These are phyloP conservation scores for Drosophila cardini DNA, from an alignment of 1,140 invertebrate genomes.

Conservation along the genomic window DNA sequence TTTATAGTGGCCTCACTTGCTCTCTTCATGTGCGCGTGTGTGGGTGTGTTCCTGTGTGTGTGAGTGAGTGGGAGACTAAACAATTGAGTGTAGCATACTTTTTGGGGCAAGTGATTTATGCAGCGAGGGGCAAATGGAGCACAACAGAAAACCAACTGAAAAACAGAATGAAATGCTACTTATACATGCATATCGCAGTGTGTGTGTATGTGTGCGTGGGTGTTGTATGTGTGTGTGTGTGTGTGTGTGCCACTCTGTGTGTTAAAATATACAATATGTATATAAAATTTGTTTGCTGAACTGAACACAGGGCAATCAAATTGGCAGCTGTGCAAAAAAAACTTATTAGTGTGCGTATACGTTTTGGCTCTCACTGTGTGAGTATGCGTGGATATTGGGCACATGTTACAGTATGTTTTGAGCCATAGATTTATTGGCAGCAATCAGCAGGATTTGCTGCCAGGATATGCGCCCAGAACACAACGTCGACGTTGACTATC, in stretches of 20 bases:
- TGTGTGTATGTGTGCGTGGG: slow-evolving; percentile 4
- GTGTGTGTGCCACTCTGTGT: slow-evolving; percentile 5
- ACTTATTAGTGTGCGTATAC: slow-evolving; percentile 56
- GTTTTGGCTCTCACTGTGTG: slow-evolving; percentile 28
- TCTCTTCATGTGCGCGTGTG: neutral
- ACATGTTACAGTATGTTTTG: slow-evolving; percentile 64
- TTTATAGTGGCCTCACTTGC: slow-evolving; percentile 46
- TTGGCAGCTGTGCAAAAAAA: neutral
- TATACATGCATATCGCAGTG: slow-evolving; percentile 67
- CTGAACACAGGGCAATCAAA: slow-evolving; percentile 43
- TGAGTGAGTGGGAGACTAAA: slow-evolving; percentile 20
- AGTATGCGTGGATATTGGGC: slow-evolving; percentile 10
- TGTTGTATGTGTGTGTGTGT: slow-evolving; percentile 14
- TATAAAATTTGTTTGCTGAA: slow-evolving; percentile 37
- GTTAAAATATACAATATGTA: slow-evolving; percentile 31
- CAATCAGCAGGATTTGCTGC: slow-evolving; percentile 75
- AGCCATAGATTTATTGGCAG: slow-evolving; percentile 78
- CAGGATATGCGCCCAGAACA: slow-evolving; percentile 20
- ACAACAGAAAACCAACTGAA: slow-evolving; percentile 64
- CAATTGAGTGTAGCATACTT: slow-evolving; percentile 56
- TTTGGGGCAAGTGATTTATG: slow-evolving; percentile 71
- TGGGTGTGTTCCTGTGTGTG: neutral
- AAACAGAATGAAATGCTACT: slow-evolving; percentile 70
- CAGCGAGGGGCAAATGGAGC: slow-evolving; percentile 70
- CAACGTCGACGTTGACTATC: slow-evolving; percentile 66